Evolutionary conservation across 2,113 vertebrate species (phyloP).

Genomic region (Brachionichthys hirsutus): DNA sequence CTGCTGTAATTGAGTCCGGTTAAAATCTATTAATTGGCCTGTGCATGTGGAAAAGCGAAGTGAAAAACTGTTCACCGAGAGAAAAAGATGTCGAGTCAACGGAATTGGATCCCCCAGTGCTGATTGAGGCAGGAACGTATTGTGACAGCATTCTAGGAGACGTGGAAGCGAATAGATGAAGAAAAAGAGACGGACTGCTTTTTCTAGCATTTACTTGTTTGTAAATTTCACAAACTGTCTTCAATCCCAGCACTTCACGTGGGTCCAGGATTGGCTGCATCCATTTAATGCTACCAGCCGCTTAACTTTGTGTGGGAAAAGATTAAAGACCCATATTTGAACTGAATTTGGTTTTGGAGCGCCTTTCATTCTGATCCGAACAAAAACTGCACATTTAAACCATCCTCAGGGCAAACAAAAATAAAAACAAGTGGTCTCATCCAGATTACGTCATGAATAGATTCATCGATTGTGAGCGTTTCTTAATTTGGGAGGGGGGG

Average conservation of each 20-base stretch:
- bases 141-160: constrained; percentile 11
- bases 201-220: background rate
- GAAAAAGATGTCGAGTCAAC: constrained; percentile 50
- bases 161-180: background rate
- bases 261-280: too few species aligned
- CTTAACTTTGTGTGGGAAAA: background rate
- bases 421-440: too few species aligned
- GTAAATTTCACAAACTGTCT: background rate
- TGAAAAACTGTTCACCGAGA: constrained; percentile 46
- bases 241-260: background rate
- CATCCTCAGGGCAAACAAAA: too few species aligned
- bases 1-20: background rate
- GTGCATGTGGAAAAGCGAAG: constrained; percentile 23
- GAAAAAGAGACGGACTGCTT: background rate
- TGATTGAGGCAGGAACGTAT: constrained; percentile 30
- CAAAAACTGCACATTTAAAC: too few species aligned
- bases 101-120: constrained; percentile 44
- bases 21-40: constrained; percentile 17
- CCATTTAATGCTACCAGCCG: too few species aligned
- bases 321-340: too few species aligned
- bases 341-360: too few species aligned
- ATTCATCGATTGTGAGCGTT: too few species aligned
- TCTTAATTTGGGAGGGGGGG: too few species aligned
- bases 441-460: too few species aligned
- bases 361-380: too few species aligned